Percentiles rank a stretch among this genome's conserved stretches.
phyloP scores from a whole-genome alignment of 2,797 vertebrate species.

The Chromis chromis region DNA sequence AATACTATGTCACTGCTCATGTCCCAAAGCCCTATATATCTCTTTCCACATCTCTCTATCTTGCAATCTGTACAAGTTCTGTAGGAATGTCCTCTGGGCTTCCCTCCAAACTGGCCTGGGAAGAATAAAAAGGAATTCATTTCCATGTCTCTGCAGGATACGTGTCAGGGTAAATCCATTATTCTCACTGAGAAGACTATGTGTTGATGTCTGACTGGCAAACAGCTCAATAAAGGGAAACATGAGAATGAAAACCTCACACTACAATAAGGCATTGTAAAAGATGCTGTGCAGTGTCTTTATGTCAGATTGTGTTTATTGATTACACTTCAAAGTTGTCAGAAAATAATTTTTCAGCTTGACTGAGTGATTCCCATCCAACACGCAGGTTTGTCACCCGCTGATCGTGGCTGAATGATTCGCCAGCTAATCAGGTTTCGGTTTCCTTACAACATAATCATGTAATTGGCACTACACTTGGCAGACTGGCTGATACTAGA shows the following conservation, averaged over 20 bases:
- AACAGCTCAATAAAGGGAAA: constrained; percentile 23
- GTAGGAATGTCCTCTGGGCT: constrained; percentile 20
- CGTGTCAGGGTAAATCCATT: constrained; percentile 20
- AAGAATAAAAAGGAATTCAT: constrained; percentile 10
- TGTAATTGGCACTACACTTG: not conserved
- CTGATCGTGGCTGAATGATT: not conserved
- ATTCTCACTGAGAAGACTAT: constrained; percentile 21
- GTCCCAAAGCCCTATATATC: not conserved
- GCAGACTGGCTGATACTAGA: too few relatives aligned
- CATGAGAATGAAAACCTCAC: constrained; percentile 14
- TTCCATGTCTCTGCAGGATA: constrained; percentile 26
- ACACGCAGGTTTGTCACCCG: not conserved
- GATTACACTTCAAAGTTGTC: not conserved
- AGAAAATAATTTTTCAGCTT: not conserved
- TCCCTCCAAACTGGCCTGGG: constrained; percentile 2
- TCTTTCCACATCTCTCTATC: not conserved
- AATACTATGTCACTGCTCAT: not conserved
- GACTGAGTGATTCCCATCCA: not conserved
- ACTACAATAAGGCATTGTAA: not conserved
- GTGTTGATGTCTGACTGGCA: constrained; percentile 32
- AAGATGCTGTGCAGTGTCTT: not conserved
- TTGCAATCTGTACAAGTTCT: not conserved
- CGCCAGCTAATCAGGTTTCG: not conserved
- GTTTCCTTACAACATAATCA: not conserved
- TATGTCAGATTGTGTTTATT: not conserved